A percentile compares a stretch with the other conserved stretches of the same genome.
Evolutionary conservation across 2,888 invertebrate species (phyloP).

Genomic region (Cantharis nigra): DNA sequence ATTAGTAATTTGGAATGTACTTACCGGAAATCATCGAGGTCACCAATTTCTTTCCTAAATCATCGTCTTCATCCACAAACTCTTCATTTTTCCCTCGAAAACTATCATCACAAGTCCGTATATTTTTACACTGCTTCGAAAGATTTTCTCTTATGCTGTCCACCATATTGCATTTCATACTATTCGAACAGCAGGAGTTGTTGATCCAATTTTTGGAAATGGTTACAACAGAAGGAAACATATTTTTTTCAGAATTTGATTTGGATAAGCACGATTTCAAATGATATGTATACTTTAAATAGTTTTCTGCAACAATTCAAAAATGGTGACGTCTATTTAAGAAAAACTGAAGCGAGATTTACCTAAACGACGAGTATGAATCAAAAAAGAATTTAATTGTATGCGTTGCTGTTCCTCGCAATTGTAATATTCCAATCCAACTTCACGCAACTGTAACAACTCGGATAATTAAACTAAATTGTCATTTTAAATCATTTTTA

Average conservation of each 20-base stretch:
- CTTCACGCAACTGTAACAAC: slow-evolving; percentile 67
- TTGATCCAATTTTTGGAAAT: slow-evolving; percentile 33
- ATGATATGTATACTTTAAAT: slow-evolving; percentile 36
- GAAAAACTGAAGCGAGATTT: slow-evolving; percentile 16
- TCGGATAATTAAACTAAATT: neutral
- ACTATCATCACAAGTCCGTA: neutral
- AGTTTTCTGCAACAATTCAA: slow-evolving; percentile 33
- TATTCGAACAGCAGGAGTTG: slow-evolving; percentile 24
- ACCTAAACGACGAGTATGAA: slow-evolving; percentile 37
- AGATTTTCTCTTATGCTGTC: slow-evolving; percentile 3
- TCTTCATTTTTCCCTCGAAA: neutral
- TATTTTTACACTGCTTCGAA: slow-evolving; percentile 8
- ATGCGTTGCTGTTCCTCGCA: slow-evolving; percentile 55
- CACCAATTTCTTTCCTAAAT: neutral
- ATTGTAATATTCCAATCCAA: slow-evolving; percentile 74
- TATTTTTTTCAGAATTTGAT: slow-evolving; percentile 4
- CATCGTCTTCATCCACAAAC: neutral
- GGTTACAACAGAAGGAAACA: slow-evolving; percentile 26
- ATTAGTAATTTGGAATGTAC: neutral
- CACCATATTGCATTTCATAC: slow-evolving; percentile 15
- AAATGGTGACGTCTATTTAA: neutral
- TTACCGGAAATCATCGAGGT: slow-evolving; percentile 3
- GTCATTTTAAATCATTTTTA: neutral
- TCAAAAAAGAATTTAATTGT: slow-evolving; percentile 1
- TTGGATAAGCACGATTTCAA: slow-evolving; percentile 31